A percentile compares a stretch with the other conserved stretches of the same genome.
Conservation (phyloP, 2,113 vertebrate genomes). For the Colaptes auratus region DNA sequence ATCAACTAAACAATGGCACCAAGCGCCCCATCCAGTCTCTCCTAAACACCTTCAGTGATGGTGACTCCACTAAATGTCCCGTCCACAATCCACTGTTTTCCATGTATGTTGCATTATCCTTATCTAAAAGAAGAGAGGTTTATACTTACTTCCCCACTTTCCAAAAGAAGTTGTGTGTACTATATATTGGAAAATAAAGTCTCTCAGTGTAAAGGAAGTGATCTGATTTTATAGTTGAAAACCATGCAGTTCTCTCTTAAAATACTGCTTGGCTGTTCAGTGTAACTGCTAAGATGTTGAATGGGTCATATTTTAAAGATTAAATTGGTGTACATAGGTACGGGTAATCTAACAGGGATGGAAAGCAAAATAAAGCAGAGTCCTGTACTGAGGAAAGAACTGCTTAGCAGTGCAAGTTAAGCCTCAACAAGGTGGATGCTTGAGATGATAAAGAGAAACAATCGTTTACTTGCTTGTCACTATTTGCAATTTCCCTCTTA, state of each 20-base stretch:
- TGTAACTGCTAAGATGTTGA: not conserved
- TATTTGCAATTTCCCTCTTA: not conserved
- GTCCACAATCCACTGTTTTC: not conserved
- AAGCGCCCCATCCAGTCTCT: too few species aligned
- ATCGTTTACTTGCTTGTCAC: not conserved
- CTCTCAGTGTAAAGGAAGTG: not conserved
- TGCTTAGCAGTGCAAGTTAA: not conserved
- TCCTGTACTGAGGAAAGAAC: not conserved
- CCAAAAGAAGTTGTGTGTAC: not conserved
- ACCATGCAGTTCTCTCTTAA: not conserved
- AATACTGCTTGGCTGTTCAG: not conserved
- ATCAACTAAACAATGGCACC: too few species aligned
- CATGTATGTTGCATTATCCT: not conserved
- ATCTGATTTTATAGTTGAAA: not conserved
- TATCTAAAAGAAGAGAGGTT: not conserved
- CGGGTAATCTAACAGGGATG: accelerated
- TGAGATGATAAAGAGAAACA: not conserved
- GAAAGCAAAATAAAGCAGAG: not conserved
- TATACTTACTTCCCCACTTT: not conserved
- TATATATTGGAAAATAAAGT: not conserved
- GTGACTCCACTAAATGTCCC: not conserved
- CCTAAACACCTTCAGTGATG: too few species aligned
- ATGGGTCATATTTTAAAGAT: not conserved
- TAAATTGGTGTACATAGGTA: not conserved
- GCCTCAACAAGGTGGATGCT: not conserved